phyloP scores from a whole-genome alignment of 2,888 invertebrate genomes.

The Synanthedon andrenaeformis region DNA sequence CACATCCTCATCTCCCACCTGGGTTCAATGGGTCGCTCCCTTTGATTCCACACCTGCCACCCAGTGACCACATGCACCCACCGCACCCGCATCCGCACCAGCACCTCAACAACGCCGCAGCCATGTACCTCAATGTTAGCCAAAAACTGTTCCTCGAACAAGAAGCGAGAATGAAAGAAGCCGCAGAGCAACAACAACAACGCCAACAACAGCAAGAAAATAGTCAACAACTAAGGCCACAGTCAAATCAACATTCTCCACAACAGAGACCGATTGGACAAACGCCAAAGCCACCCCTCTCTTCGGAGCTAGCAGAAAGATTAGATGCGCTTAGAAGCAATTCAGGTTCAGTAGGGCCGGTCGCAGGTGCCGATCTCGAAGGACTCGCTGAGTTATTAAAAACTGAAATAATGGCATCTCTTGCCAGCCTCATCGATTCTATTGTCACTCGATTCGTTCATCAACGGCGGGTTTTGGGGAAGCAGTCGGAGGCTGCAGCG shows the following conservation, averaged over 20 bases:
- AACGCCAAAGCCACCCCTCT: conserved; percentile 61
- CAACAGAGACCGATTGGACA: conserved; percentile 62
- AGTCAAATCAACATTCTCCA: conserved; percentile 70
- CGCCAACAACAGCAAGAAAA: conserved; percentile 33
- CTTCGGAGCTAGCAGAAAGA: conserved; percentile 82
- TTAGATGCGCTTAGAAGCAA: conserved; percentile 81
- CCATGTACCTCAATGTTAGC: conserved; percentile 82
- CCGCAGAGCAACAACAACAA: conserved; percentile 67
- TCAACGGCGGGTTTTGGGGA: conserved; percentile 80
- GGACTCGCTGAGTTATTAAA: conserved; percentile 92
- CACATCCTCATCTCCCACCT: conserved; percentile 70
- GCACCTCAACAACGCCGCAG: conserved; percentile 73
- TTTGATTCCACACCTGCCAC: conserved; percentile 68
- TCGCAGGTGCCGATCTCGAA: conserved; percentile 85
- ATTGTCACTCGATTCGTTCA: conserved; percentile 88
- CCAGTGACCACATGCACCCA: conserved; percentile 64
- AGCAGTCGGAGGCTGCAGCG: conserved; percentile 82
- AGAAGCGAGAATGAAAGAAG: conserved; percentile 80
- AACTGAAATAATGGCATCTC: conserved; percentile 86
- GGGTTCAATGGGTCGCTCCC: conserved; percentile 72
- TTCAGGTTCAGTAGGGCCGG: conserved; percentile 74
- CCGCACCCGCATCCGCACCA: conserved; percentile 71
- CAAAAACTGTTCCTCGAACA: conserved; percentile 85
- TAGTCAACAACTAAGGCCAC: conserved; percentile 71
- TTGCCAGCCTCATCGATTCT: conserved; percentile 88